phyloP scores from a whole-genome alignment of 2,113 vertebrate genomes.

The Triplophysa rosa region DNA sequence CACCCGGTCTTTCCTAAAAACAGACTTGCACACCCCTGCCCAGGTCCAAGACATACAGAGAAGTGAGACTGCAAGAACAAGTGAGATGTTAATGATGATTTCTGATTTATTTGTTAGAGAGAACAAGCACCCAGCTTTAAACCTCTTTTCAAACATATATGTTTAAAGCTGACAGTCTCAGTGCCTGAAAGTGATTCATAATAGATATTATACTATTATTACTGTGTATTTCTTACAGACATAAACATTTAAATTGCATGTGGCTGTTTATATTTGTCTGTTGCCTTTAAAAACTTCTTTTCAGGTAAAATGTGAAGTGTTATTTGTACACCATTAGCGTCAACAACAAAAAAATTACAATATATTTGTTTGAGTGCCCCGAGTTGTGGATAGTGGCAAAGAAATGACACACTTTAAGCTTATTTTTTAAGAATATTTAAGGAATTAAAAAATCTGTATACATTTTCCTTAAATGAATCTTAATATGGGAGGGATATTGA shows the following conservation, averaged over 20 bases:
- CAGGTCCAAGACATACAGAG: conserved; percentile 36
- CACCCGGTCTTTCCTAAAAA: conserved; percentile 5
- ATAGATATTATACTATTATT: not conserved
- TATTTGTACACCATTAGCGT: too few relatives aligned
- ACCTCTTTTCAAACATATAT: too few relatives aligned
- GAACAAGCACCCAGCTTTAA: too few relatives aligned
- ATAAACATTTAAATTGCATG: not conserved
- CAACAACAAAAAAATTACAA: too few relatives aligned
- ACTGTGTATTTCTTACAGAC: not conserved
- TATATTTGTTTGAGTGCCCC: too few relatives aligned
- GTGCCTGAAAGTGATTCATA: not conserved
- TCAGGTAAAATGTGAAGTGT: too few relatives aligned
- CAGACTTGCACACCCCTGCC: conserved; percentile 21
- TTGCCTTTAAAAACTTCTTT: not conserved
- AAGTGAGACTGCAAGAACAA: conserved; percentile 7
- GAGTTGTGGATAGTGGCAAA: too few relatives aligned
- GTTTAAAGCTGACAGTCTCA: not conserved
- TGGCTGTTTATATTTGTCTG: not conserved
- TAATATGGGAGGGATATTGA: too few relatives aligned
- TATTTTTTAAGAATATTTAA: too few relatives aligned
- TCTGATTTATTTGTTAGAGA: not conserved
- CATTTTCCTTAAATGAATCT: not conserved
- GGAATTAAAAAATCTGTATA: too few relatives aligned
- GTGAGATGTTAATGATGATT: conserved; percentile 3
- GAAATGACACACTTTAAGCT: too few relatives aligned